Evolutionary conservation across 2,888 invertebrate species (phyloP), one percentile per base, ranked within the genome.

Genomic region (Yponomeuta malinellus): DNA sequence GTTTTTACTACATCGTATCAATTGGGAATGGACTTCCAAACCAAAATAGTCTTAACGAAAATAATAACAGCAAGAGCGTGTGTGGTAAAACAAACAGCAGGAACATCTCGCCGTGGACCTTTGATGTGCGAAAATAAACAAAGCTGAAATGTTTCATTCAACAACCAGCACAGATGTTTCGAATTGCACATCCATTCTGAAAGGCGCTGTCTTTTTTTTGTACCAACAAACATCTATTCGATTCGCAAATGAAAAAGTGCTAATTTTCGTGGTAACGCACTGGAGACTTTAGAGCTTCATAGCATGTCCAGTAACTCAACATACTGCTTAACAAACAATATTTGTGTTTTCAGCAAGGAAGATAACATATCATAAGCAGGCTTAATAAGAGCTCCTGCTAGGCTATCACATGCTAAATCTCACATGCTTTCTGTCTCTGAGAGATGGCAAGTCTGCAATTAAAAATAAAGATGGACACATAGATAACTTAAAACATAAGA

Each of bases 91-190:
- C 52, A 59, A 59, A 59, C 52, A 59, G 15, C 52, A 15, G 52
- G 15, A 15, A 59, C 3, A 59, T 59, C 52, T 15, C 52, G 52
- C 52, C 52, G 15, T 15, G 52, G 52, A 12, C 52, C 15, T 59
- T 59, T 59, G 52, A 59, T 59, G 52, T 59, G 52, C 52, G 52
- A 59, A 59, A 59, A 59, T 15, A 59, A 59, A 59, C 52, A 59
- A 59, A 59, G 52, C 52, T 15, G 10, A 59, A 59, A 59, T 59
- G 52, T 59, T 59, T 59, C 52, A 59, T 59, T 59, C 52, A 59
- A 59, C 52, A 59, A 59, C 52, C 12, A 59, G 15, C 52, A 15
- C 52, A 59, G 52, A 59, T 59, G 52, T 15, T 59, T 15, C 52
- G 15, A 59, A 59, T 59, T 15, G 15, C 52, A 12, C 52, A 59